Conservation (phyloP, 1,140 invertebrate species). For the Sycophila sp. region DNA sequence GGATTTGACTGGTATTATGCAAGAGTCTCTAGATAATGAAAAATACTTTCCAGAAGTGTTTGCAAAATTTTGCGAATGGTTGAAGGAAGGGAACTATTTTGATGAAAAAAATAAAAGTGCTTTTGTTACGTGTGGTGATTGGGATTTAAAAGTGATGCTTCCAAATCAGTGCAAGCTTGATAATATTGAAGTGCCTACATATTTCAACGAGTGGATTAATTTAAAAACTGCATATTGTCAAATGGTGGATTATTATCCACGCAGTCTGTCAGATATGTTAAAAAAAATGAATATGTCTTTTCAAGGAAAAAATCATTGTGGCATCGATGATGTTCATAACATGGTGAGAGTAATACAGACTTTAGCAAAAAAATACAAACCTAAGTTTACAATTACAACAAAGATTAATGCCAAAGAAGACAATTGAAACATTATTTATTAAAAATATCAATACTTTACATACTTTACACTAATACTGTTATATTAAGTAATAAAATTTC, state of each 20-base stretch:
- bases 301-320: constrained; percentile 58
- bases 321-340: constrained; percentile 57
- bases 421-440: constrained; percentile 32
- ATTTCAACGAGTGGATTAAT: constrained; percentile 72
- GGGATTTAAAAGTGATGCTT: constrained; percentile 73
- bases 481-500: constrained; percentile 24
- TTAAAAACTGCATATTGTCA: constrained; percentile 66
- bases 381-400: constrained; percentile 51
- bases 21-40: constrained; percentile 57
- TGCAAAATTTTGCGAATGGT: constrained; percentile 57
- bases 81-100: constrained; percentile 51
- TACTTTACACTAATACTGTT: constrained; percentile 36
- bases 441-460: constrained; percentile 30
- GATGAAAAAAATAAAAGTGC: constrained; percentile 48
- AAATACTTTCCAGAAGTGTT: constrained; percentile 58
- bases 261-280: constrained; percentile 55
- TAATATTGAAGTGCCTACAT: constrained; percentile 60
- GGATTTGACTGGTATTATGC: constrained; percentile 67
- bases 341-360: constrained; percentile 52
- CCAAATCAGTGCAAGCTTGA: constrained; percentile 68
- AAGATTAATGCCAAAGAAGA: background rate
- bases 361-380: constrained; percentile 43
- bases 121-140: constrained; percentile 74
- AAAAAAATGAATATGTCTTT: constrained; percentile 44
- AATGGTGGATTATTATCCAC: constrained; percentile 51